phyloP scores from a whole-genome alignment of 2,888 invertebrate genomes.

The Yponomeuta plumbellus region DNA sequence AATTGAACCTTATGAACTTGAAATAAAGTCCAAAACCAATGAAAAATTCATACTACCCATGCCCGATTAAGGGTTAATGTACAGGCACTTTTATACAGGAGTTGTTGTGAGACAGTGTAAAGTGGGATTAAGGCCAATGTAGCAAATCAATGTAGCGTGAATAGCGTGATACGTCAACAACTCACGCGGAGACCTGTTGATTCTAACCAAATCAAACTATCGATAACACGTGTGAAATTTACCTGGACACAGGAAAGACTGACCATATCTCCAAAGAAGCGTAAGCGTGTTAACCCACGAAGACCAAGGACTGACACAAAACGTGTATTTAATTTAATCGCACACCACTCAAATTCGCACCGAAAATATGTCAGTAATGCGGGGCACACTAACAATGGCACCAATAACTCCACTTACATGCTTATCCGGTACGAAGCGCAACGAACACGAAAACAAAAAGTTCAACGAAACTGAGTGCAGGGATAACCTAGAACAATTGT shows the following conservation, averaged over 20 bases:
- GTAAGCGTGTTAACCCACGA: too few species aligned
- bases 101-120: not conserved
- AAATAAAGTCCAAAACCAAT: too few species aligned
- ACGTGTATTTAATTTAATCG: not conserved
- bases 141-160: not conserved
- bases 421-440: constrained; percentile 38
- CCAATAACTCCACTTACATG: constrained; percentile 63
- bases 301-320: too few species aligned
- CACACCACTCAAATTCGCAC: constrained; percentile 19
- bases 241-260: not conserved
- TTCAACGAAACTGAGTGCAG: constrained; percentile 34
- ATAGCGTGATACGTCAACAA: not conserved
- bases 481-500: constrained; percentile 10
- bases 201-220: constrained; percentile 20
- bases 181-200: constrained; percentile 44
- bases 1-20: too few species aligned
- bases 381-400: constrained; percentile 50
- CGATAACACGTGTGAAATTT: not conserved
- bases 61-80: too few species aligned
- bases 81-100: too few species aligned
- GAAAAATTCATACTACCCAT: too few species aligned
- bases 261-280: not conserved
- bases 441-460: constrained; percentile 41
- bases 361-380: constrained; percentile 49
- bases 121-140: not conserved